Base-by-base conservation (phyloP, 2,113 vertebrate species). In the Sturnira hondurensis region DNA sequence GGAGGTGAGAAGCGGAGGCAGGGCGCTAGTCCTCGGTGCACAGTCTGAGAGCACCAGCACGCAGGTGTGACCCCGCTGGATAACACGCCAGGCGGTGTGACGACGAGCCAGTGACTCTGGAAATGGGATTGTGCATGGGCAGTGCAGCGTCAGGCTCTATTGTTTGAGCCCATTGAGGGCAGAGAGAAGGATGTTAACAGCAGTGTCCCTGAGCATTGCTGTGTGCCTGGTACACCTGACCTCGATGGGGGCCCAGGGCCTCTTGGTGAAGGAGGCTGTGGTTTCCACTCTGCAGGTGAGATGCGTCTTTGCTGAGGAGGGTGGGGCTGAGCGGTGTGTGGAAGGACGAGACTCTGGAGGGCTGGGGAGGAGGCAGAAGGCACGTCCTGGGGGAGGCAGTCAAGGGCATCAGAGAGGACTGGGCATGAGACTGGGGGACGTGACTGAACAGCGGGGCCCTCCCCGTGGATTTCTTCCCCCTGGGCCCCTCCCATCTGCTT, bases 171-270 rank as follows among this genome's bases (percentile, higher is more conserved):
- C 31, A 28, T 61, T 61, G 58, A 28, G 28, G 10, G 22, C 4
- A 58, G 56, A 28, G 58, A 26, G 15, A 52, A 58, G 9, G 58
- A 61, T 12, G 28, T 63, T 14, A 31, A 13, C 13, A 31, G 63
- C 63, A 33, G 61, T 13, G 5, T 65, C 61, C 12, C 61, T 33
- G 28, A 65, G 31, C 61, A 65, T 31, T 5, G 31, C 61, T 11
- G 61, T 26, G 31, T 7, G 63, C 63, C 63, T 63, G 3, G 7
- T 7, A 10, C 1, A 5, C 0, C 0, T 26, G 0, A 11, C 17
- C 22, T 7, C 41, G 63, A 4, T 0, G 31, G 24, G 7, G 8
- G 52, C 13, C 17, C 4, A 0, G 0, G 2, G 28, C 12, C 7
- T 5, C 31, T n/a, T 1, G 4, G 1, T 13, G 26, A 31, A 19